phyloP scores from a whole-genome alignment of 2,797 vertebrate species.

The Buphagus erythrorhynchus region DNA sequence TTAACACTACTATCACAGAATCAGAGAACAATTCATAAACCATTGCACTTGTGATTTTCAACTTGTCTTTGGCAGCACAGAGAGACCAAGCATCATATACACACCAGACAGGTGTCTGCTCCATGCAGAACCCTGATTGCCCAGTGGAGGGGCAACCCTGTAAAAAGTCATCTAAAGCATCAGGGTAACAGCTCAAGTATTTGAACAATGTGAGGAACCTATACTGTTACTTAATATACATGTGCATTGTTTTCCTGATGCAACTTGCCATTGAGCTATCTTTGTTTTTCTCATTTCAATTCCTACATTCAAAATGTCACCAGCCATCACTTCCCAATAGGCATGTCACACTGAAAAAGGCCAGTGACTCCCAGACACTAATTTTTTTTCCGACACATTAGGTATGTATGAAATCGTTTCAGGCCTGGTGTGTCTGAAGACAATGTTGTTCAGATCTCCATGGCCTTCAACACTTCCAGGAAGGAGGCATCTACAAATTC shows the following conservation, averaged over 20 bases:
- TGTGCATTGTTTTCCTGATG: neutral
- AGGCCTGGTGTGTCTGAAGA: neutral
- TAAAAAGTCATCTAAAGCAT: neutral
- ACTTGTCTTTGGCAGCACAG: neutral
- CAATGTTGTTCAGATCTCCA: neutral
- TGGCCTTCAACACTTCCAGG: too few relatives aligned
- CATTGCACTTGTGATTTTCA: neutral
- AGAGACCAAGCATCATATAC: neutral
- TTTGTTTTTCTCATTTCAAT: neutral
- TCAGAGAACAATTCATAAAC: neutral
- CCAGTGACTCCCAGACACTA: conserved; percentile 47
- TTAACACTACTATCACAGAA: neutral
- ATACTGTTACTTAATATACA: neutral
- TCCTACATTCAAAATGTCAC: conserved; percentile 45
- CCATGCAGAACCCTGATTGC: neutral
- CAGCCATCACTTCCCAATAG: conserved; percentile 20
- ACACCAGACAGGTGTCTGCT: neutral
- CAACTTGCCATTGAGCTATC: neutral
- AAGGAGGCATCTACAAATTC: too few relatives aligned
- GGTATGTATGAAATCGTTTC: neutral
- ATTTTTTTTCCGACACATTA: conserved; percentile 23
- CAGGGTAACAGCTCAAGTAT: neutral
- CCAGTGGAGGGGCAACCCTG: neutral
- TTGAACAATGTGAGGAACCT: neutral
- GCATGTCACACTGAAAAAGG: conserved; percentile 47